Evolutionary conservation across 2,888 invertebrate genomes (phyloP).

Genomic region (Lasioglossum lativentre): DNA sequence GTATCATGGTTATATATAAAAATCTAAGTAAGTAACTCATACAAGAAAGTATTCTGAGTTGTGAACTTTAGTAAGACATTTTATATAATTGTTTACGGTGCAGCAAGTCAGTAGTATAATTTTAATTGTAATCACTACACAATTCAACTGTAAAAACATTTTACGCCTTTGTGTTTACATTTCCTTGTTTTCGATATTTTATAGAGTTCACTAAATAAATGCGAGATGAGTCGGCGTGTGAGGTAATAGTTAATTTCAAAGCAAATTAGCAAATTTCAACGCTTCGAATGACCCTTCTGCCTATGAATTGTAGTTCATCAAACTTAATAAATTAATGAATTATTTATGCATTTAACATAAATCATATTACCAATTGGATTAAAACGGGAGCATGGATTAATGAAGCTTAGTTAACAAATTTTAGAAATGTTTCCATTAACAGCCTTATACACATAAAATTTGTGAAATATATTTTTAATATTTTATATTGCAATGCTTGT

Average conservation of each 20-base stretch:
- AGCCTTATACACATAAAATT: neutral
- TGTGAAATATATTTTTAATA: neutral
- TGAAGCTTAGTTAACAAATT: neutral
- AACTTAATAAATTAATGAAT: slow-evolving; percentile 6
- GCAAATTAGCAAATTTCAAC: slow-evolving; percentile 1
- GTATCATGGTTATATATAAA: neutral
- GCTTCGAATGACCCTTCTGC: neutral
- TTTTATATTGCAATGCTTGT: neutral
- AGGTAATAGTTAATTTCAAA: slow-evolving; percentile 8
- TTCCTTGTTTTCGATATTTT: slow-evolving; percentile 27
- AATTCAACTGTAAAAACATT: slow-evolving; percentile 7
- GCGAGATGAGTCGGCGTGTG: neutral
- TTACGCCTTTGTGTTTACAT: slow-evolving; percentile 34
- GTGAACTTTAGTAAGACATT: slow-evolving; percentile 1
- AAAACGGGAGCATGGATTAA: neutral
- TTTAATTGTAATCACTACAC: slow-evolving; percentile 48
- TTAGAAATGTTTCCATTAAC: neutral
- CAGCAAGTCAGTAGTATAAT: slow-evolving; percentile 41
- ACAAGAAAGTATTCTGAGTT: neutral
- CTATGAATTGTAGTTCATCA: neutral
- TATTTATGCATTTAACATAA: slow-evolving; percentile 37
- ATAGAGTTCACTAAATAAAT: slow-evolving; percentile 15
- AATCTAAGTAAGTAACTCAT: neutral
- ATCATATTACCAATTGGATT: neutral
- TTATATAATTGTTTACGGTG: slow-evolving; percentile 11